Conservation (phyloP, 2,113 vertebrate genomes). For the Mus musculus region DNA sequence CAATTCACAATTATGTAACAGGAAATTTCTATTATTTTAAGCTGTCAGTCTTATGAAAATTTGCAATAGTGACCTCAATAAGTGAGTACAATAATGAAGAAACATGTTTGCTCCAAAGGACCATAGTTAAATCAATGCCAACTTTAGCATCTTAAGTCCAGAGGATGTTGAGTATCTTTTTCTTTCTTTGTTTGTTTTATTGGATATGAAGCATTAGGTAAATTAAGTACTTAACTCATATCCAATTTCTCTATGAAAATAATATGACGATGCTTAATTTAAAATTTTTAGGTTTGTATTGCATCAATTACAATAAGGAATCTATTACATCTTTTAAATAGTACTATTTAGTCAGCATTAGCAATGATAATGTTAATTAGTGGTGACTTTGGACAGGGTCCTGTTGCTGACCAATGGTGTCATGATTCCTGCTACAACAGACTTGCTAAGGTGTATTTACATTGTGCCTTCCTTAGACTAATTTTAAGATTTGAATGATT, state of each 20-base stretch:
- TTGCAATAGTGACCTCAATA: background rate
- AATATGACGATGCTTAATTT: background rate
- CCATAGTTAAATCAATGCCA: background rate
- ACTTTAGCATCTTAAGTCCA: background rate
- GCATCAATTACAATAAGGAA: background rate
- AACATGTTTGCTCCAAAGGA: background rate
- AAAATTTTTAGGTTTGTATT: background rate
- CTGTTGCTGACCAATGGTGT: background rate
- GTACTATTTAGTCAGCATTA: background rate
- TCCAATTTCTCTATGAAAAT: background rate
- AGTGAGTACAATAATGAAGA: background rate
- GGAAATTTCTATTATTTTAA: background rate
- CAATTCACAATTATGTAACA: background rate
- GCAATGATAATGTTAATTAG: background rate
- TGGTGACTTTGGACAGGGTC: background rate
- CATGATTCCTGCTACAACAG: conserved; percentile 1
- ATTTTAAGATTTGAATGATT: background rate
- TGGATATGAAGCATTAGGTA: background rate
- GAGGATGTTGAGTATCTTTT: background rate
- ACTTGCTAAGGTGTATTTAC: background rate
- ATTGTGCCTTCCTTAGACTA: background rate
- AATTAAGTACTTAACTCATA: background rate
- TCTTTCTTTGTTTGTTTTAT: background rate
- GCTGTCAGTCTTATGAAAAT: background rate
- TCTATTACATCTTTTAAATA: background rate